These are phyloP conservation scores for Anguilla anguilla DNA, from an alignment of 2,797 vertebrate species.

Conservation along the genomic window DNA sequence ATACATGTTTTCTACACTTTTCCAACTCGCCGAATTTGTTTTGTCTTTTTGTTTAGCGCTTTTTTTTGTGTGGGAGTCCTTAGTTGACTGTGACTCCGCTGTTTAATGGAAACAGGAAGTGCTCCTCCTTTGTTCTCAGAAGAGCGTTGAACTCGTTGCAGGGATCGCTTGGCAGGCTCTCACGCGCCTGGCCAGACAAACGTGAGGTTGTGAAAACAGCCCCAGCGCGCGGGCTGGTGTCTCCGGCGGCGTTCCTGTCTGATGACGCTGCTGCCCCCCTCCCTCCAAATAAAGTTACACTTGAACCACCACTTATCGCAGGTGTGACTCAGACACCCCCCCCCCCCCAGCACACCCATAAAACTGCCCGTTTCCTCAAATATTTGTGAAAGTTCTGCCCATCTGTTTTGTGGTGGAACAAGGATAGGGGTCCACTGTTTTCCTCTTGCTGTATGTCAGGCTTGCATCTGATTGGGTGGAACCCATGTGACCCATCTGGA, in stretches of 20 bases:
- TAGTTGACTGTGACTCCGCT: not conserved
- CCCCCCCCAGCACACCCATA: not conserved
- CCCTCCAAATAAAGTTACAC: not conserved
- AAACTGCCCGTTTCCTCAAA: not conserved
- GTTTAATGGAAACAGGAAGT: constrained; percentile 17
- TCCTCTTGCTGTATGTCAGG: too few relatives aligned
- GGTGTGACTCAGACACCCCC: not conserved
- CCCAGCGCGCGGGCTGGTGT: not conserved
- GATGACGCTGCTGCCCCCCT: not conserved
- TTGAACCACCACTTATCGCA: not conserved
- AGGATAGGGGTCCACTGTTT: too few relatives aligned
- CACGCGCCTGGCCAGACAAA: not conserved
- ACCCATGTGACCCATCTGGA: too few relatives aligned
- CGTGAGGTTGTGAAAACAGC: not conserved
- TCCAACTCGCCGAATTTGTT: not conserved
- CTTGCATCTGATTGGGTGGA: too few relatives aligned
- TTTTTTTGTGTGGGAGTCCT: constrained; percentile 35
- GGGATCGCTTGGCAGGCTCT: constrained; percentile 36
- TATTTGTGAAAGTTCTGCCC: too few relatives aligned
- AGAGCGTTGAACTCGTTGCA: constrained; percentile 41
- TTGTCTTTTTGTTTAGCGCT: constrained; percentile 16
- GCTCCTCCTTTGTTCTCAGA: constrained; percentile 18
- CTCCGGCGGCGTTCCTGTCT: too few relatives aligned
- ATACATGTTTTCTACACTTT: not conserved
- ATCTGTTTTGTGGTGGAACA: too few relatives aligned